Evolutionary conservation across 2,113 vertebrate genomes (phyloP), one percentile per base, ranked within the genome.

Genomic region (Panthera leo): DNA sequence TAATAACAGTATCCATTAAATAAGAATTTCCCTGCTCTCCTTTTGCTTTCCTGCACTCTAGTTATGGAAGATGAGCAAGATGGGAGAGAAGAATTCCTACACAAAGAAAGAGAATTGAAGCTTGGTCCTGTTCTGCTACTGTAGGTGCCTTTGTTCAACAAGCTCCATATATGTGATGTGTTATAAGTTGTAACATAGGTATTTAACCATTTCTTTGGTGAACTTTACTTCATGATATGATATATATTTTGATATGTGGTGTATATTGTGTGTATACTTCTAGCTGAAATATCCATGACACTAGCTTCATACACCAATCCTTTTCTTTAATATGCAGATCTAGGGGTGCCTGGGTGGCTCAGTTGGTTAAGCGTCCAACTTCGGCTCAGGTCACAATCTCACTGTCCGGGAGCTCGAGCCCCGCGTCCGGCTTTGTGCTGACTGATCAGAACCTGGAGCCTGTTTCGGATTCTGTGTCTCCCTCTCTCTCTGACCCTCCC

Each of bases 401-500:
- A 45, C 45, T 9, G 7, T 45, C 45, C 8, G 45, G 2, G 45
- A 45, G 45, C 9, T 45, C 1, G 45, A 45, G 45, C 45, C 45
- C 8, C 45, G 45, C 7, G 0, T 45, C 7, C 0, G 45, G 1
- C 45, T 45, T 0, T 45, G 45, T 45, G 45, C 45, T 45, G 45
- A 45, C 45, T 45, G 8, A 0, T 45, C 45, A 45, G 45, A 45
- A 45, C 45, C 45, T 45, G 45, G 45, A 45, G 45, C 45, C 45
- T 45, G 45, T 45, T 45, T 45, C 45, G 1, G 45, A 45, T 45
- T 45, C 45, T 45, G 45, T 45, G 45, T 45, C 45, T 45, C 7
- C 45, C 45, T 45, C 45, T 45, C 45, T 45, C 45, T 45, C 45
- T 45, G 45, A 9, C 45, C 45, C 45, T 45, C 8, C 1, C 45